Conservation (phyloP, 30 jellyfish, hydroid and myxozoan genomes). For the Aurelia aurita region DNA sequence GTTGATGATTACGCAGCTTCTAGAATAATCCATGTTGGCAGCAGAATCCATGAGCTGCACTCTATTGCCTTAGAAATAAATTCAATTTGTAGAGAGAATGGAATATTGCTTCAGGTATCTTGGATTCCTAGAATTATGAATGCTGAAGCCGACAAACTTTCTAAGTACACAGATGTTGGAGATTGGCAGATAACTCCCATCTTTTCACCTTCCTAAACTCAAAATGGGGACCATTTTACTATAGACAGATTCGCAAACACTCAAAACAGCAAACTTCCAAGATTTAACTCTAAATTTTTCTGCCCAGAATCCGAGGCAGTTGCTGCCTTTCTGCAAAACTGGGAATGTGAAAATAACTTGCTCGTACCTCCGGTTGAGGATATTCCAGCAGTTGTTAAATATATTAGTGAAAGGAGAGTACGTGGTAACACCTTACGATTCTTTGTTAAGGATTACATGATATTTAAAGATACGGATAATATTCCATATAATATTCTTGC, state of each 20-base stretch:
- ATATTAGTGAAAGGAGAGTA: background rate
- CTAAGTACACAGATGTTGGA: conserved; percentile 3
- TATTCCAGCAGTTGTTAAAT: conserved; percentile 14
- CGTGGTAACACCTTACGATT: background rate
- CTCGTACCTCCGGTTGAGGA: conserved; percentile 24
- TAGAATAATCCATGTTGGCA: background rate
- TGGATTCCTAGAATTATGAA: conserved; percentile 49
- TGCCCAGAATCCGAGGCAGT: conserved; percentile 47
- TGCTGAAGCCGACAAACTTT: conserved; percentile 17
- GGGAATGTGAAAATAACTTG: conserved; percentile 44
- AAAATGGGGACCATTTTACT: conserved; percentile 59
- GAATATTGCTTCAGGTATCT: conserved; percentile 9
- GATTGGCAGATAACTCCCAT: conserved; percentile 32
- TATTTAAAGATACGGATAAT: conserved; percentile 6
- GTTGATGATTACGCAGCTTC: conserved; percentile 9
- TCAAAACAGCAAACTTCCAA: conserved; percentile 14
- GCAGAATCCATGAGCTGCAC: conserved; percentile 2
- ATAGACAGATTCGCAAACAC: conserved; percentile 53
- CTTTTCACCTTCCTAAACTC: conserved; percentile 10
- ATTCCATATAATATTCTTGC: background rate
- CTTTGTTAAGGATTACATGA: conserved; percentile 11
- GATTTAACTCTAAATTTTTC: conserved; percentile 39
- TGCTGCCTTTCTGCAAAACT: conserved; percentile 2
- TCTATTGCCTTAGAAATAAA: conserved; percentile 13
- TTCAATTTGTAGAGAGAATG: background rate